A percentile compares a stretch with the other conserved stretches of the same genome.
These are phyloP conservation scores for Smittia aterrima DNA, from an alignment of 2,888 invertebrate species.

Conservation along the genomic window DNA sequence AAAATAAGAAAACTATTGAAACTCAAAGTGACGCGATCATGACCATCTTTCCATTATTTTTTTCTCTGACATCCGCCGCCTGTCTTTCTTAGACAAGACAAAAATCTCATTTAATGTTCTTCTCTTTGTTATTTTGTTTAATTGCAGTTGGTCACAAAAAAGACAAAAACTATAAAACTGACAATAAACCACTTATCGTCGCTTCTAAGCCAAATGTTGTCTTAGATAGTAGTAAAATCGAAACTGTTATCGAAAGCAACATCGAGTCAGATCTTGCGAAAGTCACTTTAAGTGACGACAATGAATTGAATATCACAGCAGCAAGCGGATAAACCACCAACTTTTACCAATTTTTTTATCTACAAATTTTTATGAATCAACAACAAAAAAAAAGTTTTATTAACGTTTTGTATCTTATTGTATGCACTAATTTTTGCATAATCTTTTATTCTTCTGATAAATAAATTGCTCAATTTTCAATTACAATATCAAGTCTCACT, in stretches of 20 bases:
- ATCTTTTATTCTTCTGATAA: background rate
- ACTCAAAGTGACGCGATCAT: background rate
- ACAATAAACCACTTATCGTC: conserved; percentile 38
- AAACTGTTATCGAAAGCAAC: conserved; percentile 29
- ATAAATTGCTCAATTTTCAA: background rate
- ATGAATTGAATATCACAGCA: conserved; percentile 46
- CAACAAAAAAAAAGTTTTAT: no score
- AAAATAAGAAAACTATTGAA: no score
- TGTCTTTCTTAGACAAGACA: background rate
- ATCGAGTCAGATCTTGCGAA: conserved; percentile 30
- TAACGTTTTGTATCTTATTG: no score
- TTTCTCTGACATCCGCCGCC: background rate
- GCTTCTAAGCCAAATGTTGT: conserved; percentile 35
- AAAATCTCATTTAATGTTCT: conserved; percentile 6
- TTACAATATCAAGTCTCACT: background rate
- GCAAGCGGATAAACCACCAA: conserved; percentile 44
- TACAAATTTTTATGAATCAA: background rate
- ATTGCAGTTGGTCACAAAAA: conserved; percentile 41
- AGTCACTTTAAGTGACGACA: conserved; percentile 49
- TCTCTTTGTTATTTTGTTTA: conserved; percentile 33
- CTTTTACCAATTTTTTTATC: background rate
- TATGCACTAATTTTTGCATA: no score
- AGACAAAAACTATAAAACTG: conserved; percentile 19
- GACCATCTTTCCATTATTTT: background rate
- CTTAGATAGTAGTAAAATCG: conserved; percentile 25